Evolutionary conservation across 2,888 invertebrate species (phyloP).

Genomic region (Theretra japonica): DNA sequence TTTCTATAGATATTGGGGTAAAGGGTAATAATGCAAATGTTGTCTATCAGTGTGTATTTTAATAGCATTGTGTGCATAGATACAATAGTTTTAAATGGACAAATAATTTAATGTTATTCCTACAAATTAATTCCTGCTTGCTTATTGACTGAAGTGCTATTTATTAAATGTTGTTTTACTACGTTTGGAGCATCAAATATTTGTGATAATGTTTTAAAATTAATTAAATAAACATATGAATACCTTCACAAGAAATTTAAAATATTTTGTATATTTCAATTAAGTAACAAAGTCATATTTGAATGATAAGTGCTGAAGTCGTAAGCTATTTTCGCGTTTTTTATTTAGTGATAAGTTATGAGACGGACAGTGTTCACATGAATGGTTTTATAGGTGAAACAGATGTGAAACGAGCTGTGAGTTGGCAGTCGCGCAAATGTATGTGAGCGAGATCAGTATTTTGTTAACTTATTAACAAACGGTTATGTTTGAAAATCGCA

Average conservation of each 20-base stretch:
- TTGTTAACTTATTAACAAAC: conserved; percentile 58
- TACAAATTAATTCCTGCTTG: background rate
- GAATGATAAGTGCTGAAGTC: background rate
- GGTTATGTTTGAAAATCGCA: conserved; percentile 24
- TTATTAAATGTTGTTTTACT: background rate
- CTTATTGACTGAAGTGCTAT: background rate
- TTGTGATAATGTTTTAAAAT: too few relatives aligned
- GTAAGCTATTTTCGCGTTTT: conserved; percentile 22
- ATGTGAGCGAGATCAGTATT: conserved; percentile 71
- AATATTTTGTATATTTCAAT: too few relatives aligned
- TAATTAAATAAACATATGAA: too few relatives aligned
- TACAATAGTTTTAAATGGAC: background rate
- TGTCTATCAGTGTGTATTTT: conserved; percentile 21
- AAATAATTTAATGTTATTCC: background rate
- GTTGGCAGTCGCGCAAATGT: conserved; percentile 41
- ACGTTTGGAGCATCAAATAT: too few relatives aligned
- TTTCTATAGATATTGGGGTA: conserved; percentile 33
- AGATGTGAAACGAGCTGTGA: conserved; percentile 69
- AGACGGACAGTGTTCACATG: conserved; percentile 60
- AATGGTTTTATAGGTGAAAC: conserved; percentile 83
- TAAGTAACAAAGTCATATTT: background rate
- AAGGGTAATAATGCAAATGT: conserved; percentile 31
- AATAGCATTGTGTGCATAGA: background rate
- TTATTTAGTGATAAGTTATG: conserved; percentile 33
- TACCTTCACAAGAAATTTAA: too few relatives aligned